Evolutionary conservation across 2,113 vertebrate genomes (phyloP), one percentile per base, ranked within the genome.

Genomic region (Callopanchax toddi): DNA sequence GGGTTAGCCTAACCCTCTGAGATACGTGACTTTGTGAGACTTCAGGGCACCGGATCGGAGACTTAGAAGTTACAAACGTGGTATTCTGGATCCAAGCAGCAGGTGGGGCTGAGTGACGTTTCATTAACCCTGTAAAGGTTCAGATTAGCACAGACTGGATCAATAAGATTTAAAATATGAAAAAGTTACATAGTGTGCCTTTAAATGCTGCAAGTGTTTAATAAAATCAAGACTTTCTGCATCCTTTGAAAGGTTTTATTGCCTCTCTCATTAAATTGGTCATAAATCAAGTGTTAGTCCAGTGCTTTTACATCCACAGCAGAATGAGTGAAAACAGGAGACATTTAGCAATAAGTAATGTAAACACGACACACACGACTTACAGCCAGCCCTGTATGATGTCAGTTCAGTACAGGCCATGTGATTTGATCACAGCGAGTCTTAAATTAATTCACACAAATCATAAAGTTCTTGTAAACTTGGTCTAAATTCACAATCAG

Each of bases 171-270:
- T n/a, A n/a, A n/a, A n/a, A n/a, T n/a, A n/a, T n/a, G n/a, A n/a
- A n/a, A n/a, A n/a, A n/a, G n/a, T n/a, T n/a, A n/a, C n/a, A n/a
- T n/a, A n/a, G n/a, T n/a, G n/a, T n/a, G n/a, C n/a, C n/a, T n/a
- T n/a, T n/a, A n/a, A n/a, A n/a, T n/a, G n/a, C n/a, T 26, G 15
- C 17, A 16, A 3, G 9, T 15, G 10, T 29, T 16, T 32, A 32
- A 39, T 39, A 23, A 36, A 22, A 71, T 39, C 0, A 50, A 58
- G 0, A 48, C 54, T 3, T 1, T 40, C 16, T 43, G 0, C 20
- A 4, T 70, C 59, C 66, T 71, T 75, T 83, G 5, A 67, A 80
- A 76, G 79, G 66, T 79, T 87, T 86, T 87, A 87, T 86, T 87
- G 65, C 74, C 76, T 67, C 74, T 71, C 65, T 81, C 67, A 15